Conservation (phyloP, 1,140 invertebrate genomes). For the Helicorthomorpha holstii region DNA sequence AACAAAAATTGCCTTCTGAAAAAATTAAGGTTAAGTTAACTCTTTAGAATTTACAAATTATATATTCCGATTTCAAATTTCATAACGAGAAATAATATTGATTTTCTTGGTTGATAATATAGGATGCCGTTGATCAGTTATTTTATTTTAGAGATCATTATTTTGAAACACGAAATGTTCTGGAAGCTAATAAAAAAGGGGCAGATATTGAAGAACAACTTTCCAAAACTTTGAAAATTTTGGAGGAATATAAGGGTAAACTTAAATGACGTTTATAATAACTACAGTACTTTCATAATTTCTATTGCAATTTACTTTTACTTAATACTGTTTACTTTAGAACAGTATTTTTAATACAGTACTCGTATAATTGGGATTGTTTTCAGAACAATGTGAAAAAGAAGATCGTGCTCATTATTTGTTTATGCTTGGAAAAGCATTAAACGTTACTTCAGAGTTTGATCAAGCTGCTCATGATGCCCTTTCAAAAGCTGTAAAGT, state of each 20-base stretch:
- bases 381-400: conserved; percentile 20
- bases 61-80: no score
- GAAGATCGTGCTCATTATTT: conserved; percentile 41
- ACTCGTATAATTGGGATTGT: no score
- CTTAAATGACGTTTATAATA: not conserved
- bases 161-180: conserved; percentile 52
- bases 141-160: conserved; percentile 57
- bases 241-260: conserved; percentile 49
- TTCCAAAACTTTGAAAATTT: conserved; percentile 38
- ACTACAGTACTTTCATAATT: no score
- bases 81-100: no score
- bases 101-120: no score
- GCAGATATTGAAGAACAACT: conserved; percentile 45
- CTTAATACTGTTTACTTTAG: no score
- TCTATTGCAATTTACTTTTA: no score
- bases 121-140: conserved; percentile 45
- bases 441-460: conserved; percentile 54
- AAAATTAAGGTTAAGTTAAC: no score
- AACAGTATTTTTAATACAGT: no score
- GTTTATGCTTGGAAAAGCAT: conserved; percentile 52
- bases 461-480: conserved; percentile 48
- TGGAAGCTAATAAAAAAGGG: conserved; percentile 45
- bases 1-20: no score
- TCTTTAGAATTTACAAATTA: no score
- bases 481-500: conserved; percentile 64